Percentiles rank a stretch among this genome's conserved stretches.
Conservation (phyloP, 2,113 vertebrate genomes). For the Fregata magnificens region DNA sequence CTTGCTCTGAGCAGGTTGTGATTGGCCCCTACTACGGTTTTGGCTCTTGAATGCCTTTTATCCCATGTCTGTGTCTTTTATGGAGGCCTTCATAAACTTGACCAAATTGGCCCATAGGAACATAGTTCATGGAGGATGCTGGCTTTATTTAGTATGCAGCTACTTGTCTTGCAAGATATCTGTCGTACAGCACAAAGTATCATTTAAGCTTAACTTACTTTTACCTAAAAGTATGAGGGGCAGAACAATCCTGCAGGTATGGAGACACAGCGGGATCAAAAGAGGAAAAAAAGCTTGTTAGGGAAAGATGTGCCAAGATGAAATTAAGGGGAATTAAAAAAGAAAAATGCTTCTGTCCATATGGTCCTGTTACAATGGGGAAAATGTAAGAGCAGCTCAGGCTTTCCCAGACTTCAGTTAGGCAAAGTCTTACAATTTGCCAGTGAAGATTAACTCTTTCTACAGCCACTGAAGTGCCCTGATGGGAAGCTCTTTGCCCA, state of each 20-base stretch:
- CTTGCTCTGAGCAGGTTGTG: not conserved
- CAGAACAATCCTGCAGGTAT: not conserved
- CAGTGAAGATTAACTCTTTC: not conserved
- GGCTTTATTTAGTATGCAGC: not conserved
- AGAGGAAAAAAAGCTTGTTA: not conserved
- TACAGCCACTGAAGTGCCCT: not conserved
- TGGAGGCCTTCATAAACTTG: not conserved
- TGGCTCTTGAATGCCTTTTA: not conserved
- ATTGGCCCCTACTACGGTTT: accelerated
- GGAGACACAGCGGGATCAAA: not conserved
- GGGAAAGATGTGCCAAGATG: not conserved
- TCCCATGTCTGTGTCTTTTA: not conserved
- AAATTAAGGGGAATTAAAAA: not conserved
- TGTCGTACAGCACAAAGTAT: not conserved
- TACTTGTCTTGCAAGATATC: not conserved
- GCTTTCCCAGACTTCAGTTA: not conserved
- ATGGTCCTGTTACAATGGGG: not conserved
- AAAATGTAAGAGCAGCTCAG: not conserved
- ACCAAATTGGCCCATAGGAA: not conserved
- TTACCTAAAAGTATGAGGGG: not conserved
- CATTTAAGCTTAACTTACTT: not conserved
- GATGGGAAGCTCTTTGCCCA: not conserved
- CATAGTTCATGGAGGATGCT: not conserved
- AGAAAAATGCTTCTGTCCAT: not conserved
- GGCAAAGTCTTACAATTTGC: not conserved